These are phyloP conservation scores for Steinernema scapterisci DNA, from an alignment of 2,888 invertebrate species.

Conservation along the genomic window DNA sequence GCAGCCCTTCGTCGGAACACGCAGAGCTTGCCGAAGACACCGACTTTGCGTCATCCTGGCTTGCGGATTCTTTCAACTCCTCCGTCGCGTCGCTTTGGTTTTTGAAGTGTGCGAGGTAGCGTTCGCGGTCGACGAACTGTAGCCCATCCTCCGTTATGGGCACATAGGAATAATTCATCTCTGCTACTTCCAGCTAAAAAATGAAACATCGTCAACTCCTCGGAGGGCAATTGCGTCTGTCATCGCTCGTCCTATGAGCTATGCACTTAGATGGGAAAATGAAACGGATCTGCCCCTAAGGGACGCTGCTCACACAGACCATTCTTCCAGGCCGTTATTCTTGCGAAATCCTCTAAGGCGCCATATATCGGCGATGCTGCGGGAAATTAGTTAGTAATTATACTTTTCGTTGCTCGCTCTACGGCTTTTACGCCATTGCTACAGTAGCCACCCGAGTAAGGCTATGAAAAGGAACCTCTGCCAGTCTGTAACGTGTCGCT, in stretches of 20 bases:
- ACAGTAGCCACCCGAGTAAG: not conserved
- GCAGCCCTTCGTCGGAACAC: constrained; percentile 12
- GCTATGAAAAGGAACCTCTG: not conserved
- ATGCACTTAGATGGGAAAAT: constrained; percentile 28
- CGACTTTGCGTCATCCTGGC: constrained; percentile 20
- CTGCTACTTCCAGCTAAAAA: constrained; percentile 31
- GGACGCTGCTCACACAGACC: not conserved
- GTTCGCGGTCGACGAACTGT: constrained; percentile 16
- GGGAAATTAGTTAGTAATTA: not conserved
- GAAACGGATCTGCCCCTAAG: constrained; percentile 19
- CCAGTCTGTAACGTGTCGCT: not conserved
- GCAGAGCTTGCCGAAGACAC: not conserved
- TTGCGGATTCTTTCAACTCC: not conserved
- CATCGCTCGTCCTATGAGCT: constrained; percentile 9
- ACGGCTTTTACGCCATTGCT: not conserved
- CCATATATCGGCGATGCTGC: not conserved
- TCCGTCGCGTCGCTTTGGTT: not conserved
- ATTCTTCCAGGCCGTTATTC: constrained; percentile 10
- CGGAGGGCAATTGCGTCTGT: constrained; percentile 21
- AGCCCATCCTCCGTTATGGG: constrained; percentile 31
- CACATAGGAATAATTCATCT: constrained; percentile 26
- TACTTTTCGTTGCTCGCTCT: not conserved
- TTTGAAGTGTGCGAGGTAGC: not conserved
- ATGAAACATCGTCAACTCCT: constrained; percentile 19
- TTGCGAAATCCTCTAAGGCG: constrained; percentile 16